Evolutionary conservation across 2,113 vertebrate genomes (phyloP).

Genomic region (Vidua macroura): DNA sequence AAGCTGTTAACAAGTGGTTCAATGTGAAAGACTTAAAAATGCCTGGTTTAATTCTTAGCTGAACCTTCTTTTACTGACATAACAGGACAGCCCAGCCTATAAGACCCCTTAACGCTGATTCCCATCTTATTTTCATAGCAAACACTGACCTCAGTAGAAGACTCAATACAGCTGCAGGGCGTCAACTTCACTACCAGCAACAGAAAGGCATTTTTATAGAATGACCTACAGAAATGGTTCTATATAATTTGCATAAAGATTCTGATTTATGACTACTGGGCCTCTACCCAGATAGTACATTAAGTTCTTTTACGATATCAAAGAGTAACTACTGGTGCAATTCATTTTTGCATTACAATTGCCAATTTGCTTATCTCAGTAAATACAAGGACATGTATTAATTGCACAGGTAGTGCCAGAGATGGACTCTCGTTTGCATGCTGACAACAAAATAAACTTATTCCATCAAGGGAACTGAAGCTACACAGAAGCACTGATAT

Average conservation of each 20-base stretch:
- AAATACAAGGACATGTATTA: not conserved
- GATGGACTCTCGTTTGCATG: not conserved
- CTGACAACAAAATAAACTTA: not conserved
- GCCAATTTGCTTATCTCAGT: not conserved
- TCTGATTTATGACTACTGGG: not conserved
- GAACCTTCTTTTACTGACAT: not conserved
- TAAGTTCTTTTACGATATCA: not conserved
- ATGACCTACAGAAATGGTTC: not conserved
- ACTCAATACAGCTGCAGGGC: not conserved
- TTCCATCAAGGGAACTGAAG: not conserved
- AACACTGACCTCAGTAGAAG: not conserved
- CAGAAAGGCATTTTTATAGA: not conserved
- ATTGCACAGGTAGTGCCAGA: accelerated
- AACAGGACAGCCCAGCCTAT: not conserved
- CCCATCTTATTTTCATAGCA: not conserved
- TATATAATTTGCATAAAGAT: not conserved
- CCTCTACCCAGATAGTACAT: not conserved
- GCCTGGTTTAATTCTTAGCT: not conserved
- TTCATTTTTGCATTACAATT: not conserved
- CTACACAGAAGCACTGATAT: not conserved
- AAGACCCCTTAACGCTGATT: not conserved
- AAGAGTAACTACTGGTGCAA: not conserved
- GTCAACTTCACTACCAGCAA: not conserved
- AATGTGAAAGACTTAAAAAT: not conserved
- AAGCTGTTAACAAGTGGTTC: not conserved